Conservation (phyloP, 2,797 vertebrate species). For the Phoeniculus purpureus region DNA sequence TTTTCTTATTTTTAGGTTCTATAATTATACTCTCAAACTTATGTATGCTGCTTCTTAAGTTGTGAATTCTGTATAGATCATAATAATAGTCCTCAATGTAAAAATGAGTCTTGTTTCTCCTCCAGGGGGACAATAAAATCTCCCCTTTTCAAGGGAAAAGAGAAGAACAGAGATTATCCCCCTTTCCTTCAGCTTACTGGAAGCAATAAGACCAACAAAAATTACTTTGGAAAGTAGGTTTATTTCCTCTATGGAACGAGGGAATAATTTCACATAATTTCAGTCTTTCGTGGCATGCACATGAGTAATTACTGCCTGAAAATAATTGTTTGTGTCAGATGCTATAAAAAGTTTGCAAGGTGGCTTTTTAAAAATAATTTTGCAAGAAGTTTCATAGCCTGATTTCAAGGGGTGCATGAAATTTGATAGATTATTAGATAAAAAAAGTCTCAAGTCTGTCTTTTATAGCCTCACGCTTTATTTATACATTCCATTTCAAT, state of each 20-base stretch:
- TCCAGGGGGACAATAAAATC: constrained; percentile 12
- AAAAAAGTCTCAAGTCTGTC: constrained; percentile 13
- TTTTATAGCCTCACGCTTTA: neutral
- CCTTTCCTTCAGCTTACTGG: constrained; percentile 1
- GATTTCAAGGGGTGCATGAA: neutral
- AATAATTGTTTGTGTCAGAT: constrained; percentile 57
- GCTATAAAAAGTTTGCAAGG: constrained; percentile 54
- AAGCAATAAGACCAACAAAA: constrained; percentile 6
- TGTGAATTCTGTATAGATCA: neutral
- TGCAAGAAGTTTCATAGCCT: neutral
- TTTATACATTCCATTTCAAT: neutral
- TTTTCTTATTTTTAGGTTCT: constrained; percentile 21
- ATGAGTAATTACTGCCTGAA: constrained; percentile 39
- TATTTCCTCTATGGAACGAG: constrained; percentile 31
- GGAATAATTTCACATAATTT: constrained; percentile 38
- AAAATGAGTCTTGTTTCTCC: constrained; percentile 21
- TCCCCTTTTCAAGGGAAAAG: neutral
- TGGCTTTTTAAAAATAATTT: neutral
- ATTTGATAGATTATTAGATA: neutral
- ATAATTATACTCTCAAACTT: constrained; percentile 11
- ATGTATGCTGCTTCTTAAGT: neutral
- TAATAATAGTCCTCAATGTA: constrained; percentile 18
- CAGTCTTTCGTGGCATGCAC: neutral
- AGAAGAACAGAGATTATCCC: neutral
- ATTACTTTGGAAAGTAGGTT: neutral